Base-by-base conservation (phyloP, 1,140 invertebrate species). In the Lasioglossum albipes region DNA sequence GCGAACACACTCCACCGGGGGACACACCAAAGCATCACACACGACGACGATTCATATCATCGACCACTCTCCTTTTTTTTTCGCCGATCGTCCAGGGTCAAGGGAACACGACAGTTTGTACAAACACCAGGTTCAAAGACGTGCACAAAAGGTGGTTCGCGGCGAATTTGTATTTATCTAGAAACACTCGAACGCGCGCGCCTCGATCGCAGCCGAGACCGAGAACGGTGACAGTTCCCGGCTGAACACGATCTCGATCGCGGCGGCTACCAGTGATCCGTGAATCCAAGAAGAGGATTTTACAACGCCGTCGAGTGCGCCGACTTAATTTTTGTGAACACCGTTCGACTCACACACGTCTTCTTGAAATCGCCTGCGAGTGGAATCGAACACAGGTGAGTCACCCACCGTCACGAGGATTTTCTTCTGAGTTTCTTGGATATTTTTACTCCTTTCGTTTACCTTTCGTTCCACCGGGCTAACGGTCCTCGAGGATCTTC, bases 381-480 rank as follows among this genome's bases (percentile, higher is more conserved):
- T 77, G 79, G 81, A 57, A 84, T 82, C 82, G 82, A 88, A 66
- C 61, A 77, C 76, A 86, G 85, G 86, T 87, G 84, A 88, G 84
- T 84, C 65, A 31, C 54, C 22, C 66, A 16, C 64, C 57, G 36
- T 41, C 68, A 16, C 54, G 42, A 31, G 27, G 71, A 31, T 16
- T 36, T 49, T 49, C 16, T 27, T 31, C 12, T 52, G 27, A 22
- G 13, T 13, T 27, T n/a, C 57, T 20, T 31, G 7, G 13, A 20
- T 20, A 18, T 76, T 57, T 49, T 49, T 49, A 13, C 13, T 41
- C 9, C 22, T 49, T 31, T 42, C 4, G 49, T 70, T 31, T 16
- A 20, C 41, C 54, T 3, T 59, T 36, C 36, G 16, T 72, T 27
- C 66, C 12, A 57, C 0, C 52, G 12, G 16, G 16, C 45, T 2